A percentile compares a stretch with the other conserved stretches of the same genome.
phyloP scores from a whole-genome alignment of 2,113 vertebrate species.

The Pelecanoides urinatrix region DNA sequence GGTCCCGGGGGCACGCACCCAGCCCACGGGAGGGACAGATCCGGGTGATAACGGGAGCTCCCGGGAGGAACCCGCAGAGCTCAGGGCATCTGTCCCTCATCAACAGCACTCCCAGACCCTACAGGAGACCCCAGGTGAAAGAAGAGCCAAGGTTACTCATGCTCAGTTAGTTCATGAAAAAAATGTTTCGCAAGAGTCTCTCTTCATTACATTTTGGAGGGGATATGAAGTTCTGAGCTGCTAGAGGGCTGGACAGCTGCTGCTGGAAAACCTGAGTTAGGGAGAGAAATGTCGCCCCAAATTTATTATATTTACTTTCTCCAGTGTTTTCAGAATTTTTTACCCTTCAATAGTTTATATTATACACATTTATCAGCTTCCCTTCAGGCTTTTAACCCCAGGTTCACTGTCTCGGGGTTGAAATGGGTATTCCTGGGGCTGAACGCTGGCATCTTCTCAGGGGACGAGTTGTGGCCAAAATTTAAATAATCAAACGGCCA shows the following conservation, averaged over 20 bases:
- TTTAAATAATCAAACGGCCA: background rate
- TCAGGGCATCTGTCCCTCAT: background rate
- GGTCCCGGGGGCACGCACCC: background rate
- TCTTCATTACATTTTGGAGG: background rate
- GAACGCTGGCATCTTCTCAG: background rate
- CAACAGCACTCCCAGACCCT: background rate
- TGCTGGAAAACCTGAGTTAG: constrained; percentile 26
- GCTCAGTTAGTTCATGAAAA: background rate
- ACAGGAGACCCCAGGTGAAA: background rate
- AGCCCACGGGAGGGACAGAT: background rate
- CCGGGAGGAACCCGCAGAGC: background rate
- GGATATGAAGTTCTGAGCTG: background rate
- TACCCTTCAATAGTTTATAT: constrained; percentile 43
- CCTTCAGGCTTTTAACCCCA: constrained; percentile 51
- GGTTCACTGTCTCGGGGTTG: constrained; percentile 40
- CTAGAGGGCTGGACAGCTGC: background rate
- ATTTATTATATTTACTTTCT: constrained; percentile 66
- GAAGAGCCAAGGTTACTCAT: background rate
- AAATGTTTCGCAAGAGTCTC: background rate
- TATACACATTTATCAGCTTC: constrained; percentile 58
- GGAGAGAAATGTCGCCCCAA: constrained; percentile 43
- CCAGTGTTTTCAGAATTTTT: constrained; percentile 48
- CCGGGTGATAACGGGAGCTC: background rate
- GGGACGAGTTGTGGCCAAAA: background rate
- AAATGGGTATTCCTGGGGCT: background rate